Evolutionary conservation across 2,797 vertebrate species (phyloP).

Genomic region (Hafferia zeledoni): DNA sequence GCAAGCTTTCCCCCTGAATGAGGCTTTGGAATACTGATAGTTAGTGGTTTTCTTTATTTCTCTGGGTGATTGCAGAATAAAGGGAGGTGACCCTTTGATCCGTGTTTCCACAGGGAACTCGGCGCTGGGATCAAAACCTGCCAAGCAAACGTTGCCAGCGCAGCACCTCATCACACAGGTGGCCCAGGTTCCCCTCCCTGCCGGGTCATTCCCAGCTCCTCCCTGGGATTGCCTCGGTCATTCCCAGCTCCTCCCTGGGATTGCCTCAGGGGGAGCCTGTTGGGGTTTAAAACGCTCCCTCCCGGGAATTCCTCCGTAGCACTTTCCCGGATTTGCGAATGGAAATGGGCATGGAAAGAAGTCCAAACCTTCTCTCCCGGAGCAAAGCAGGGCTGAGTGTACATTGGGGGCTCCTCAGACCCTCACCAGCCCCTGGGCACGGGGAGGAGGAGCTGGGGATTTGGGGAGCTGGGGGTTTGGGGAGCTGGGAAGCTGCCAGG

Average conservation of each 20-base stretch:
- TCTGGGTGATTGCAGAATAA: background rate
- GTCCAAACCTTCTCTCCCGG: background rate
- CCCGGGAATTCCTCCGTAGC: background rate
- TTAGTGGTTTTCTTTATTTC: background rate
- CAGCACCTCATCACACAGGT: background rate
- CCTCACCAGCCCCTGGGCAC: background rate
- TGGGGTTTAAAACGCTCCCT: background rate
- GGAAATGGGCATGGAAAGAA: background rate
- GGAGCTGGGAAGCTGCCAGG: background rate
- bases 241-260: background rate
- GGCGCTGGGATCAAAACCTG: background rate
- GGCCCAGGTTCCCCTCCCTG: background rate
- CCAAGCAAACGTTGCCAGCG: background rate
- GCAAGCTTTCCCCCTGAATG: background rate
- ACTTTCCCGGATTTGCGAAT: background rate
- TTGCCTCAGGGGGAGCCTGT: background rate
- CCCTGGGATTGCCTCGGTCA: background rate
- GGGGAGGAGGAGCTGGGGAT: background rate
- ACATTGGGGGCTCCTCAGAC: background rate
- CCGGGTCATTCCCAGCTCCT: background rate
- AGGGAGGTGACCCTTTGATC: fast-evolving
- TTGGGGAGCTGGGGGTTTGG: background rate
- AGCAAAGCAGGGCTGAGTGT: background rate
- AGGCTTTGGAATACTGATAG: background rate
- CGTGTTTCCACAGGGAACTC: background rate